phyloP scores from a whole-genome alignment of 2,797 vertebrate genomes.

The Peromyscus attwateri region DNA sequence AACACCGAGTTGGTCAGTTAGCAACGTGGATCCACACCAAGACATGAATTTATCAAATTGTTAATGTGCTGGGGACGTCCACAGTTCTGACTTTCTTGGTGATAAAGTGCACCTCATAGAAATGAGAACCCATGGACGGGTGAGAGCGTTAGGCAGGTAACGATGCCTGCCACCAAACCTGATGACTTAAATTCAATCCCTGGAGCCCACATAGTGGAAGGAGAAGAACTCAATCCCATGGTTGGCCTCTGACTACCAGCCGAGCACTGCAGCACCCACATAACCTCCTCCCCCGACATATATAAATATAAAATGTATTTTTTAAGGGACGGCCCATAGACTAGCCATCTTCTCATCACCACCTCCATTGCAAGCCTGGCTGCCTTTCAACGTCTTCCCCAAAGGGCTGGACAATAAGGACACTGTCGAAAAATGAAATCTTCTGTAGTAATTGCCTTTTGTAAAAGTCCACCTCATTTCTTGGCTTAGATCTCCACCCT shows the following conservation, averaged over 20 bases:
- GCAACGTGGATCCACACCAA: rapidly evolving
- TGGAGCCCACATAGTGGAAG: not conserved
- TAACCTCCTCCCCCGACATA: not conserved
- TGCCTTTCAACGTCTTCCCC: conserved; percentile 40
- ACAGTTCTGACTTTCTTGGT: not conserved
- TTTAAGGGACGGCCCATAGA: not conserved
- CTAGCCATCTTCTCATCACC: not conserved
- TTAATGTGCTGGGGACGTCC: rapidly evolving
- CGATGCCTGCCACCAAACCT: not conserved
- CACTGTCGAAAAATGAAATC: conserved; percentile 66
- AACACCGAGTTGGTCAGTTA: not conserved
- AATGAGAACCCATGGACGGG: not conserved
- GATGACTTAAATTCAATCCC: not conserved
- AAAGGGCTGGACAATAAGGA: conserved; percentile 43
- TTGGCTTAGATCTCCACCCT: conserved; percentile 24
- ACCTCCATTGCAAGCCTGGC: not conserved
- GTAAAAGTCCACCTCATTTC: conserved; percentile 42
- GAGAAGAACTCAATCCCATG: not conserved
- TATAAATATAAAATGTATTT: not conserved
- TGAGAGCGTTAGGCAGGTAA: not conserved
- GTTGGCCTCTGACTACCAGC: not conserved
- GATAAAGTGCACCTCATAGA: not conserved
- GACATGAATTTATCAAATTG: not conserved
- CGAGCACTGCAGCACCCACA: not conserved
- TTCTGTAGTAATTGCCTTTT: conserved; percentile 53